phyloP scores from a whole-genome alignment of 1,140 invertebrate genomes.

The Lamellibrachia luymesi region DNA sequence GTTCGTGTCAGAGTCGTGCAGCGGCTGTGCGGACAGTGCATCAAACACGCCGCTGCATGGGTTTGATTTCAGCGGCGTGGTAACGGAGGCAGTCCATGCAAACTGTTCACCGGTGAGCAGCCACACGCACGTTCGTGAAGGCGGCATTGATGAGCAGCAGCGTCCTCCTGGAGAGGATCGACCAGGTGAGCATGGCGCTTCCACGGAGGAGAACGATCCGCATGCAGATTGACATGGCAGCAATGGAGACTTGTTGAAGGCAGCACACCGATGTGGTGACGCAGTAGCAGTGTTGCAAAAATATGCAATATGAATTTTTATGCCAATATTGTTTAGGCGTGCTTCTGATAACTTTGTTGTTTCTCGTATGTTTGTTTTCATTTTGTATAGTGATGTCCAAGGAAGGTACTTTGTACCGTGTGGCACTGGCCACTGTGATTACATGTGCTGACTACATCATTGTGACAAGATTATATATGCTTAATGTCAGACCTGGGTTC shows the following conservation, averaged over 20 bases:
- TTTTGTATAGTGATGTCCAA: not conserved
- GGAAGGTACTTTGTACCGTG: not conserved
- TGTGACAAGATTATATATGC: too few species aligned
- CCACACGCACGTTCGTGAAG: not conserved
- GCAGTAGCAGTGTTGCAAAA: not conserved
- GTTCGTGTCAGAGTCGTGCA: not conserved
- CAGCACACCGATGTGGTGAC: not conserved
- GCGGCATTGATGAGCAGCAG: not conserved
- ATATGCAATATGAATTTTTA: conserved; percentile 2
- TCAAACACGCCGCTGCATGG: not conserved
- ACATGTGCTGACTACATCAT: too few species aligned
- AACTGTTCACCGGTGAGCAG: not conserved
- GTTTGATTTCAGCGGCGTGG: not conserved
- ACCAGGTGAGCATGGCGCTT: not conserved
- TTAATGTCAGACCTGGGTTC: too few species aligned
- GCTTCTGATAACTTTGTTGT: not conserved
- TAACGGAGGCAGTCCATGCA: not conserved
- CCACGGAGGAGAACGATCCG: not conserved
- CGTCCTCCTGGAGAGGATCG: not conserved
- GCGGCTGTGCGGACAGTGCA: not conserved
- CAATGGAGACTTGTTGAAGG: not conserved
- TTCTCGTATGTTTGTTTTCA: not conserved
- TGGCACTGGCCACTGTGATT: not conserved
- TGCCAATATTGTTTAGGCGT: not conserved
- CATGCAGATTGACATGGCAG: not conserved